phyloP scores from a whole-genome alignment of 2,113 vertebrate species.

The Penelope pileata region DNA sequence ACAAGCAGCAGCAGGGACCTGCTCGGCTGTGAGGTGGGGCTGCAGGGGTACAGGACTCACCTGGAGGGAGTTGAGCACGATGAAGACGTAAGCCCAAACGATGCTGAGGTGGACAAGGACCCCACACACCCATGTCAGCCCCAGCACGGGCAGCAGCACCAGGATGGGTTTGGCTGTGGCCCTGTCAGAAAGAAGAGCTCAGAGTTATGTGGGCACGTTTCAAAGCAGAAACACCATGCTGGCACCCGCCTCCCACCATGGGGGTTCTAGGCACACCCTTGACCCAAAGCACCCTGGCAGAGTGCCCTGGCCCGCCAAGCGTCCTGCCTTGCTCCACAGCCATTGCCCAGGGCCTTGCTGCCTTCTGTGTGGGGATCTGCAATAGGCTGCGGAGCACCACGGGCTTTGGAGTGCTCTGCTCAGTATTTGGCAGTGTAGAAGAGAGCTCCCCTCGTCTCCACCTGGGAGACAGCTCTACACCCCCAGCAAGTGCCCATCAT shows the following conservation, averaged over 20 bases:
- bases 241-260: background rate
- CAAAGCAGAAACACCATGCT: background rate
- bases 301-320: background rate
- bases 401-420: background rate
- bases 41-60: slow-evolving; percentile 59
- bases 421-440: background rate
- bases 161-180: slow-evolving; percentile 86
- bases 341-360: background rate
- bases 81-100: slow-evolving; percentile 83
- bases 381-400: background rate
- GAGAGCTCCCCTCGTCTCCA: background rate
- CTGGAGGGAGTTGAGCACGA: slow-evolving; percentile 90
- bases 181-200: slow-evolving; percentile 70
- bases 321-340: background rate
- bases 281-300: background rate
- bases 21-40: background rate
- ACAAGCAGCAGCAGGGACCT: background rate
- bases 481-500: background rate
- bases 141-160: slow-evolving; percentile 88
- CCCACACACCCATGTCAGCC: slow-evolving; percentile 91
- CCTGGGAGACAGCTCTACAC: background rate
- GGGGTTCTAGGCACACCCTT: rapidly evolving
- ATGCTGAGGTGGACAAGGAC: slow-evolving; percentile 88
- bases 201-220: background rate
- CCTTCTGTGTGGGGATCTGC: background rate